Base-by-base conservation (phyloP, 2,888 invertebrate genomes). In the Tachina lurida region DNA sequence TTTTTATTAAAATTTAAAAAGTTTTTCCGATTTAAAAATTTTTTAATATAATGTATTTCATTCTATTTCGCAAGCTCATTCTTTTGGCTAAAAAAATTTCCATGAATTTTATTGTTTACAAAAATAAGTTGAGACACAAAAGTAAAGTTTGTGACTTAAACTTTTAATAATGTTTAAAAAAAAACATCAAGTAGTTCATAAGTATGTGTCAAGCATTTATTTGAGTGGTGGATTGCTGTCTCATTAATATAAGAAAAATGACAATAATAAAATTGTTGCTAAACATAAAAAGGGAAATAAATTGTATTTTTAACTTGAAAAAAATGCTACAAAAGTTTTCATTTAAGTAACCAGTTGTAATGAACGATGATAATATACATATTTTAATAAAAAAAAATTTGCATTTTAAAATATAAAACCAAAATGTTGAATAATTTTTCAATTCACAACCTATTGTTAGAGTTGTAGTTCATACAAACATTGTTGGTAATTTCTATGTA, bases 101-200 rank as follows among this genome's bases (percentile, higher is more conserved):
- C 49, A 7, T 17, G 13, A 15, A 60, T 65, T 74, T 58, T n/a
- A 73, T 41, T 12, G 58, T 49, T 12, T 80, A 15, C 45, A 19
- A 63, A 56, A 45, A 15, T 43, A 70, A 31, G 8, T 31, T 10
- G 15, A 52, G n/a, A 13, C 4, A 73, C 56, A 65, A 71, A 80
- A 84, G 52, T 80, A 71, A 80, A 84, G 52, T 80, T 80, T 76
- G 43, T 62, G 65, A 76, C 47, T 31, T 39, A 76, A 67, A 84
- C 60, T 84, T 84, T 84, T 84, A 76, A 71, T 71, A 52, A 65
- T n/a, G 58, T n/a, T 52, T 80, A 65, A 79, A 41, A 84, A 80
- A 49, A 0, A 31, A 79, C 60, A 65, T 71, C 65, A 76, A 73
- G 54, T 76, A 63, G 58, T 73, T 76, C 41, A 41, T 67, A 71